phyloP scores from a whole-genome alignment of 2,797 vertebrate genomes.

The Malacoctenus gilli region DNA sequence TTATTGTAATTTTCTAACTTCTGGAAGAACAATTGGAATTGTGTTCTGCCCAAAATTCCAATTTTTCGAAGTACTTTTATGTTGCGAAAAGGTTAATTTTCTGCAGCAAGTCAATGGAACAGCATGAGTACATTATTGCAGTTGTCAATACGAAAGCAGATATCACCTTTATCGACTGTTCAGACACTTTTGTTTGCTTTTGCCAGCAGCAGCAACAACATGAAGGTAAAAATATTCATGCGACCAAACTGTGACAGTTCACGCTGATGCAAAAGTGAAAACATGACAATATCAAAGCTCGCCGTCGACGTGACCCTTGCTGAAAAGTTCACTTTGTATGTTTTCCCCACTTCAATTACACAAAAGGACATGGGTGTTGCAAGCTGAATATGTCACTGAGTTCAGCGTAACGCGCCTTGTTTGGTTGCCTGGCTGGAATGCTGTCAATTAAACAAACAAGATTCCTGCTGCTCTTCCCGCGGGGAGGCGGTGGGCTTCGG shows the following conservation, averaged over 20 bases:
- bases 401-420: constrained; percentile 39
- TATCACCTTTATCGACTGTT: too few species aligned
- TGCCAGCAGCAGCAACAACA: background rate
- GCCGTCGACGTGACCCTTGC: constrained; percentile 17
- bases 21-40: too few species aligned
- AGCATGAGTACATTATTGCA: too few species aligned
- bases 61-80: too few species aligned
- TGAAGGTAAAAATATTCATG: constrained; percentile 14
- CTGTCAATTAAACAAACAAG: constrained; percentile 73
- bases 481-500: constrained; percentile 43
- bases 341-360: constrained; percentile 26
- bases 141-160: too few species aligned
- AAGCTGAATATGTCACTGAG: constrained; percentile 41
- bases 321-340: constrained; percentile 35
- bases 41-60: too few species aligned
- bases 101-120: too few species aligned
- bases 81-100: too few species aligned
- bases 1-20: too few species aligned
- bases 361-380: constrained; percentile 32
- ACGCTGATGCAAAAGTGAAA: constrained; percentile 8
- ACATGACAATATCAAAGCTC: constrained; percentile 26
- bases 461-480: constrained; percentile 61
- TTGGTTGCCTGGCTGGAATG: constrained; percentile 57
- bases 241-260: constrained; percentile 36
- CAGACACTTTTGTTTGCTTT: background rate